Percentiles rank a stretch among this genome's conserved stretches.
Evolutionary conservation across 2,113 vertebrate species (phyloP).

Genomic region (Perognathus longimembris): DNA sequence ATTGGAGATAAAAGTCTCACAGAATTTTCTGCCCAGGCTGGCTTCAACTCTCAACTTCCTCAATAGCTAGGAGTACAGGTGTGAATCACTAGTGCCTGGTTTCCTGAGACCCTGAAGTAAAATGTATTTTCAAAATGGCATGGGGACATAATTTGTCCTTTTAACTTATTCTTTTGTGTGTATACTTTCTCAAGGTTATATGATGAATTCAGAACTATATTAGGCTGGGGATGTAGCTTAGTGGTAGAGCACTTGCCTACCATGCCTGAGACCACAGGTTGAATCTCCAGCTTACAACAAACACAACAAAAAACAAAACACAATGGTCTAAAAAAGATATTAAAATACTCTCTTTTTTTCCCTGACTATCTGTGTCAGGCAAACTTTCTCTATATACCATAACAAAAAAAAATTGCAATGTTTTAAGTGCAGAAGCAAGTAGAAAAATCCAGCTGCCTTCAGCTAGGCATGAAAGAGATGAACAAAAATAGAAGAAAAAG

Average conservation of each 20-base stretch:
- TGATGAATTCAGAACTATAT: neutral
- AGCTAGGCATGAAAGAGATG: neutral
- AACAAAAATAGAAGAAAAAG: neutral
- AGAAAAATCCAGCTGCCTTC: neutral
- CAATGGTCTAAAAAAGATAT: neutral
- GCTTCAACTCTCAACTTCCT: too few relatives aligned
- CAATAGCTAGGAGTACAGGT: too few relatives aligned
- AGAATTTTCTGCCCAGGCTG: too few relatives aligned
- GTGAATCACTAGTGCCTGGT: too few relatives aligned
- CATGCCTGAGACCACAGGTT: too few relatives aligned
- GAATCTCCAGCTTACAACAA: too few relatives aligned
- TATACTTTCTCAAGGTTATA: neutral
- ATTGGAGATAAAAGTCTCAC: too few relatives aligned
- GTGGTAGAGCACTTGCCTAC: too few relatives aligned
- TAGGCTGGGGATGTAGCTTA: too few relatives aligned
- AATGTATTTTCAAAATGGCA: neutral
- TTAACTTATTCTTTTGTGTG: neutral
- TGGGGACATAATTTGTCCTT: neutral
- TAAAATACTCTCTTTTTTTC: constrained; percentile 11
- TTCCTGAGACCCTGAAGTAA: neutral
- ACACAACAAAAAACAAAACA: too few relatives aligned
- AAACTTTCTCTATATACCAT: neutral
- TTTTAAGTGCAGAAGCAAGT: neutral
- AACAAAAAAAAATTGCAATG: neutral
- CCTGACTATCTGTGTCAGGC: neutral